These are phyloP conservation scores for Lepidocyrtinus sp. DNA, from an alignment of 2,888 invertebrate species.

Conservation along the genomic window DNA sequence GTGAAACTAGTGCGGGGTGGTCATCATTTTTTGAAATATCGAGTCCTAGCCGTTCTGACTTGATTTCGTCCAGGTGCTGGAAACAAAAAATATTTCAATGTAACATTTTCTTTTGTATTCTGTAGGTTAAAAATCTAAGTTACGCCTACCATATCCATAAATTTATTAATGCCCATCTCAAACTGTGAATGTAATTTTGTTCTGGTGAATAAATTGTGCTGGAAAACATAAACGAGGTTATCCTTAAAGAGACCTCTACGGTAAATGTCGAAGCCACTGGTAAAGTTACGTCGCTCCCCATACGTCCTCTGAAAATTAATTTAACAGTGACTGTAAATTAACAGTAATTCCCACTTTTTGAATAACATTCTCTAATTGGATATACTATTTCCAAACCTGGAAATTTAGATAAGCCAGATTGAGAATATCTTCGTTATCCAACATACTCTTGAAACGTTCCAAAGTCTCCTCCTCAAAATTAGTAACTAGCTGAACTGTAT, in stretches of 20 bases:
- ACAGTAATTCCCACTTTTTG: no score
- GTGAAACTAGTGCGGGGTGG: not conserved
- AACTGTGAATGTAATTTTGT: conserved; percentile 24
- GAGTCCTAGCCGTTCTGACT: conserved; percentile 32
- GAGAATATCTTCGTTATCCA: conserved; percentile 36
- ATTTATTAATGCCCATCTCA: conserved; percentile 46
- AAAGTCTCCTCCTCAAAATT: conserved; percentile 29
- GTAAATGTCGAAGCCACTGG: not conserved
- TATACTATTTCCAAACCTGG: conserved; percentile 18
- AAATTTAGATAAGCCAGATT: conserved; percentile 26
- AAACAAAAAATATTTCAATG: not conserved
- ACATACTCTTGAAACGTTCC: conserved; percentile 25
- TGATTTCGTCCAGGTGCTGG: conserved; percentile 31
- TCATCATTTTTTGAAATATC: conserved; percentile 19
- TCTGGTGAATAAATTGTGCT: conserved; percentile 32
- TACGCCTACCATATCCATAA: conserved; percentile 49
- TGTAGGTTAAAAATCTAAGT: not conserved
- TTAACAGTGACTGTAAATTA: no score
- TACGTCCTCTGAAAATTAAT: conserved; percentile 18
- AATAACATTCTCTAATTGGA: no score
- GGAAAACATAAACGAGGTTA: conserved; percentile 34
- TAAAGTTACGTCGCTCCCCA: conserved; percentile 17
- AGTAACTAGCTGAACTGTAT: conserved; percentile 8
- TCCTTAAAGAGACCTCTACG: conserved; percentile 32
- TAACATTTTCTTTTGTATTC: no score